Evolutionary conservation across 2,888 invertebrate species (phyloP), one percentile per base, ranked within the genome.

Genomic region (Sturmia bella): DNA sequence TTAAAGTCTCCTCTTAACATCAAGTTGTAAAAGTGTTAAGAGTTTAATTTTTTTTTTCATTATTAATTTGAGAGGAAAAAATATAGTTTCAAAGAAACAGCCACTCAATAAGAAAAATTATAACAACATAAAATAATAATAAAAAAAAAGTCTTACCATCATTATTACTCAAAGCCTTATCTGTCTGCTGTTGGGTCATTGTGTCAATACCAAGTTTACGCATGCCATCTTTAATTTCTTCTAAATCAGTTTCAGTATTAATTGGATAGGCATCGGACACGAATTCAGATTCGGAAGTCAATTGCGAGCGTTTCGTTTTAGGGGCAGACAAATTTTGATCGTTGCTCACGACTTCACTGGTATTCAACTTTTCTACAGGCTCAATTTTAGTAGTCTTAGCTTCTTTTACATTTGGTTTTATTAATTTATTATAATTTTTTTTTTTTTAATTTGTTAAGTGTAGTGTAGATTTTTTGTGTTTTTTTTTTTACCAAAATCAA

Each of bases 211-310:
- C 94, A 85, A 96, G 92, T 90, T 94, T 94, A 91, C 94, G 90
- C 94, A 96, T 95, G 87, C 95, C 95, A 88, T 95, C 94, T 87
- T 94, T 93, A 83, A 95, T 95, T 91, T 95, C 95, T 87, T 94
- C 94, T 88, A 95, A 91, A 89, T 95, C 95, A 86, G 92, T 92
- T 85, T 92, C 92, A 87, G 93, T 92, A 84, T 93, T 93, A 59
- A 84, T 87, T 91, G 94, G 93, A 91, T 95, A 94, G 87, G 94
- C 93, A 90, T 96, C 95, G 87, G 95, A 95, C 87, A 95, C 93
- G 92, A 96, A 95, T 91, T 96, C 96, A 88, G 94, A 93, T 89
- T 92, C 91, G 82, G 89, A 88, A 76, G 83, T 82, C 54, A 75
- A 75, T 72, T 75, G 83, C 84, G 80, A 75, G 82, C 88, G 84